Evolutionary conservation across 2,888 invertebrate genomes (phyloP), one percentile per base, ranked within the genome.

Genomic region (Sinotaia quadrata): DNA sequence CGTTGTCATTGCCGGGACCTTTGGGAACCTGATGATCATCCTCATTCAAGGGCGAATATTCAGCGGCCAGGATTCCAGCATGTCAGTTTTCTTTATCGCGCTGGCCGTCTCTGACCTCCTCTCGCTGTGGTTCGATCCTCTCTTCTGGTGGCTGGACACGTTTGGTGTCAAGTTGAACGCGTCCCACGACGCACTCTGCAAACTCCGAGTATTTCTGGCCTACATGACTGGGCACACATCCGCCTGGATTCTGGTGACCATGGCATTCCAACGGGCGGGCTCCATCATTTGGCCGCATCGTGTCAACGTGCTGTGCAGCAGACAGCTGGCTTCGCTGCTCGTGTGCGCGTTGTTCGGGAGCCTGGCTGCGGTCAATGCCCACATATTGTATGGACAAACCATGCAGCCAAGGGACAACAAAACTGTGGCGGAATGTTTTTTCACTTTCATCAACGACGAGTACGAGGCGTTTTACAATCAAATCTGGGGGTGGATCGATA

Each of bases 21-120:
- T 63, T 27, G 63, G 63, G 2, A 63, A 63, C 52, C n/a, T 36
- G 24, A 60, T 63, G 63, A 52, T 33, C 31, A 51, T 63, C 24
- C n/a, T 63, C 41, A 15, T 63, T 4, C 54, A 54, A 34, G 12
- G 27, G 4, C 52, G 54, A n/a, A 10, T 54, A 29, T 37, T 10
- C 10, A 4, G n/a, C 12, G 41, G 8, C n/a, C n/a, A 33, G 24
- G 52, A 41, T 18, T 61, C 68, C 4, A 51, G 65, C 4, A 61
- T 62, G 3, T 68, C 68, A 3, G 59, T 70, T 24, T 71, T 61
- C 54, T 57, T 73, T n/a, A 21, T 54, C 8, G 58, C 47, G 8
- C 44, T 75, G 34, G 75, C 75, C 21, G 54, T 67, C 12, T 44
- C 66, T 7, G 75, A 75, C 54, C 12, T 69, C 29, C 65, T 75